phyloP scores from a whole-genome alignment of 2,888 invertebrate genomes.

The Leptothorax acervorum region DNA sequence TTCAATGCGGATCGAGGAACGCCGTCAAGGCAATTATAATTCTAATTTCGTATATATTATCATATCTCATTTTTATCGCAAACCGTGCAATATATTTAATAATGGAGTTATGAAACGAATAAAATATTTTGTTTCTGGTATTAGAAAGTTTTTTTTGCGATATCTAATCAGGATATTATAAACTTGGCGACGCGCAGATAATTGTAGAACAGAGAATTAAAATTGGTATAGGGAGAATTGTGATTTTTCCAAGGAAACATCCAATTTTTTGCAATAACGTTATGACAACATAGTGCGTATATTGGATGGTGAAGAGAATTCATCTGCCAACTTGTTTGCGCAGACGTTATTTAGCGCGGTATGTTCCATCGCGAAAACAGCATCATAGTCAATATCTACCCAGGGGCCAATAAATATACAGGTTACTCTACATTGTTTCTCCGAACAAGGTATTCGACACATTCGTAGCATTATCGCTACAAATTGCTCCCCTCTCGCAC shows the following conservation, averaged over 20 bases:
- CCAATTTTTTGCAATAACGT: conserved; percentile 48
- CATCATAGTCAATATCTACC: conserved; percentile 44
- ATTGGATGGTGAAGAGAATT: conserved; percentile 25
- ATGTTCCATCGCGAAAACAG: conserved; percentile 59
- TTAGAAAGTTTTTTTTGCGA: not conserved
- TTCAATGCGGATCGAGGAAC: conserved; percentile 15
- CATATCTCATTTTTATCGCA: not conserved
- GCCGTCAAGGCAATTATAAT: conserved; percentile 24
- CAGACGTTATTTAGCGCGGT: conserved; percentile 59
- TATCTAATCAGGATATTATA: not conserved
- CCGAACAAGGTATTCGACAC: conserved; percentile 37
- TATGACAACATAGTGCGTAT: conserved; percentile 6
- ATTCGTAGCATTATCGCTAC: conserved; percentile 35
- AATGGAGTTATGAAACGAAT: not conserved
- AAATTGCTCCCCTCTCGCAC: conserved; percentile 15
- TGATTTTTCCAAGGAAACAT: conserved; percentile 34
- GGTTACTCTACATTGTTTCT: conserved; percentile 42
- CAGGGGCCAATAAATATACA: conserved; percentile 56
- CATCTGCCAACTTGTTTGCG: conserved; percentile 59
- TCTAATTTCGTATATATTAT: not conserved
- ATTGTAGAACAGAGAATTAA: not conserved
- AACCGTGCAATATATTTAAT: not conserved
- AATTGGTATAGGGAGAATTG: not conserved
- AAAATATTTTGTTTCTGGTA: not conserved
- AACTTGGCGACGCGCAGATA: not conserved